phyloP scores from a whole-genome alignment of 2,113 vertebrate species.

The Potamarius usumacintae region DNA sequence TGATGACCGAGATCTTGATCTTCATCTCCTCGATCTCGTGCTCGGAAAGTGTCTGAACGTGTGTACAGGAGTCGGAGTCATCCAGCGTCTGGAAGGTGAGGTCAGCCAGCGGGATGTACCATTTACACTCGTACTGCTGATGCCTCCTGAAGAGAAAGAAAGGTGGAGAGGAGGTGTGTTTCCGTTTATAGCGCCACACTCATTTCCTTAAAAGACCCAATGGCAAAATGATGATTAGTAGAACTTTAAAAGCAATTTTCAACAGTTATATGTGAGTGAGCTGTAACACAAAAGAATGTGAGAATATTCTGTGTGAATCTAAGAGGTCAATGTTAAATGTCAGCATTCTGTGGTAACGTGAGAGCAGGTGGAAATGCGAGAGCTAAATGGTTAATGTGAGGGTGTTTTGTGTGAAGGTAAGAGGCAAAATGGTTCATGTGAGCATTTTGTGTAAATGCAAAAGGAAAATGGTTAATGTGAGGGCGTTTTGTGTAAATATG shows the following conservation, averaged over 20 bases:
- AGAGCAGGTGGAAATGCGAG: background rate
- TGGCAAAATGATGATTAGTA: background rate
- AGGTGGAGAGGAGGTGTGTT: background rate
- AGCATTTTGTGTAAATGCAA: background rate
- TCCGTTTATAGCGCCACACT: background rate
- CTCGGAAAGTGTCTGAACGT: conserved; percentile 89
- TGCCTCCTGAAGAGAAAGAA: conserved; percentile 74
- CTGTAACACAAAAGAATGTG: background rate
- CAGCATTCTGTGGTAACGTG: background rate
- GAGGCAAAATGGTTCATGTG: background rate
- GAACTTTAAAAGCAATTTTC: background rate
- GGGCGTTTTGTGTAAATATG: background rate
- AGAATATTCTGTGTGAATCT: background rate
- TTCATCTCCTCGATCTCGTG: conserved; percentile 98
- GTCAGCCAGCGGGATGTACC: conserved; percentile 95
- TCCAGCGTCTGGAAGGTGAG: conserved; percentile 90
- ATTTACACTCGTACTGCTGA: conserved; percentile 98
- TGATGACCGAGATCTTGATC: conserved; percentile 94
- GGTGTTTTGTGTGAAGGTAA: background rate
- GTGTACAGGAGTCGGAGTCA: conserved; percentile 86
- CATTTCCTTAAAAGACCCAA: background rate
- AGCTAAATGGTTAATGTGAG: background rate
- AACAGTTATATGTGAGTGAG: background rate
- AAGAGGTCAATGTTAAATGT: background rate
- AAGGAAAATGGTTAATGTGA: background rate